Base-by-base conservation (phyloP, 2,888 invertebrate species). In the Thymelicus lineola region DNA sequence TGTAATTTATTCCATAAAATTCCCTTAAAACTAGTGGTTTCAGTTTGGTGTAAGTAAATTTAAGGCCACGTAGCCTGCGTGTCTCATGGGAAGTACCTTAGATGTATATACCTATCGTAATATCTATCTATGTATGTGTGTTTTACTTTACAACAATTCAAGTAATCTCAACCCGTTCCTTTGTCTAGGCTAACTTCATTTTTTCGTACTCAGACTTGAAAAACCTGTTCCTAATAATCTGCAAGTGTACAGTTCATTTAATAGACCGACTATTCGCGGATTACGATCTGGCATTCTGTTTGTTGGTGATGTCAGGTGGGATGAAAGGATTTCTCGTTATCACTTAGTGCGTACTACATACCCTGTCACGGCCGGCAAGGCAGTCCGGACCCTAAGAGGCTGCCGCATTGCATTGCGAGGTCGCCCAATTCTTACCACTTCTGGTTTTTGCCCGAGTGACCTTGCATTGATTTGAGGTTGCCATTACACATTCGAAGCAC, bases 381-480 rank as follows among this genome's bases (percentile, higher is more conserved):
- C 36, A 38, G 48, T 59, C 73, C 72, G 71, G 70, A 72, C 77
- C 71, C 71, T 72, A 74, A 72, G 68, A 58, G 71, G 73, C 75
- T 81, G 78, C 86, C 84, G 84, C 87, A 86, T 85, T 86, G 83
- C 83, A 81, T 72, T 74, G 75, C 87, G 83, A 89, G 91, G 89
- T 86, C 89, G 86, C 80, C 84, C 80, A 87, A 84, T 86, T 87
- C 81, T 85, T 83, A 83, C 78, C 81, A 84, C 84, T 90, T 89
- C 88, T 88, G 85, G 88, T 90, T 88, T 85, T 84, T 85, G 84
- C 75, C 83, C 80, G 79, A 82, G 79, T 87, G 85, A 89, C 89
- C 89, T 90, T 90, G 87, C 80, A 15, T 84, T 79, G 79, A 80
- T 87, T 86, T 87, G 84, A 86, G 87, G 86, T 88, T 87, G 84